A percentile compares a stretch with the other conserved stretches of the same genome.
These are phyloP conservation scores for Diadumene lineata DNA, from an alignment of 92 coral and sea anemone genomes.

Conservation along the genomic window DNA sequence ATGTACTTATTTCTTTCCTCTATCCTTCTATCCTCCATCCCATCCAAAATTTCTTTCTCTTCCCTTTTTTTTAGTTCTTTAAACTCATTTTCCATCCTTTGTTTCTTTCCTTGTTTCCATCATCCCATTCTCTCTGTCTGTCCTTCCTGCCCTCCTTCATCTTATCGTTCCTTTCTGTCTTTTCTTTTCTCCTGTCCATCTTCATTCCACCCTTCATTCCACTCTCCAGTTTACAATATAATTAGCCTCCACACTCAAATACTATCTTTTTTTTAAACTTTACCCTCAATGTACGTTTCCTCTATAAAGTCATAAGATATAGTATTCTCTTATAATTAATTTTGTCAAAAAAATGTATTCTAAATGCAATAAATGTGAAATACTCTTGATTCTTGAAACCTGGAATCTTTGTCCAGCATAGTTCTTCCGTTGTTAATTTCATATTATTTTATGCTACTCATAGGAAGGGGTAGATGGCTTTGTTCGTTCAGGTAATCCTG, in stretches of 20 bases:
- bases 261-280: too few species aligned
- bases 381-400: too few species aligned
- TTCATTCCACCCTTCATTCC: too few species aligned
- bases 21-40: background rate
- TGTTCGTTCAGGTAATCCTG: slow-evolving; percentile 95
- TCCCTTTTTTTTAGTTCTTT: background rate
- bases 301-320: background rate
- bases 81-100: background rate
- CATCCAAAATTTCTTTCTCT: background rate
- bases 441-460: background rate
- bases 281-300: too few species aligned
- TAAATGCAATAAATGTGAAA: background rate
- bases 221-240: too few species aligned
- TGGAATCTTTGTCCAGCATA: too few species aligned
- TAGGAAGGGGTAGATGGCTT: slow-evolving; percentile 59
- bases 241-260: too few species aligned
- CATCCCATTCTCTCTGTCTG: background rate
- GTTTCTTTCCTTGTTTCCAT: background rate
- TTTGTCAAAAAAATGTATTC: background rate
- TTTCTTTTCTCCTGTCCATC: background rate
- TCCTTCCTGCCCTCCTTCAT: background rate
- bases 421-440: too few species aligned
- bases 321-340: background rate
- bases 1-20: background rate
- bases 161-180: background rate